Evolutionary conservation across 92 coral and sea anemone genomes (phyloP), one percentile per base, ranked within the genome.

Genomic region (Zoanthus gigantus): DNA sequence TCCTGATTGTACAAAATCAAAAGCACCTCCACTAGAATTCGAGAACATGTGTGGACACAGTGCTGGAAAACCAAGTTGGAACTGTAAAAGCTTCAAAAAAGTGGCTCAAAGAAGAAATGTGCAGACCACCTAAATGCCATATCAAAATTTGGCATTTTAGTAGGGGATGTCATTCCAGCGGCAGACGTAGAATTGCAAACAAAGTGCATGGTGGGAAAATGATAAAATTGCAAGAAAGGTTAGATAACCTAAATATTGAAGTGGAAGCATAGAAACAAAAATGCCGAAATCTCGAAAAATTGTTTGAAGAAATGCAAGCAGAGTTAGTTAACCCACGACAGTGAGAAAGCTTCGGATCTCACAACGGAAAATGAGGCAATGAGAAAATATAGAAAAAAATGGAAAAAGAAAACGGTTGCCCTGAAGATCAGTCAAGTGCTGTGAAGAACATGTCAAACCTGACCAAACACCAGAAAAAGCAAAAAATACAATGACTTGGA

Each of bases 211-310:
- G 12, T 48, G 75, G 6, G 57, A 71, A 92, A 71, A 56, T 86
- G 6, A 34, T 30, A 65, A 68, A 56, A 7, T 15, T 90, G 69
- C 75, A 85, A 46, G 83, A 86, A 60, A 52, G 90, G 13, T 28
- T 74, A 34, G 90, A 90, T 23, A 86, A 81, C 58, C 60, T 87
- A 60, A 90, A 90, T 52, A 76, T 79, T 15, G 88, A 89, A 60
- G 71, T 91, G 32, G 92, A 79, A 23, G 88, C 81, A 28, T 92
- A 92, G 92, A 92, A 76, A 50, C 48, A 4, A 77, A 75, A 89
- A 72, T 86, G 63, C 71, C 50, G 72, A 72, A 82, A 89, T 77
- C 91, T 89, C 7, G 91, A 89, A 77, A 71, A 86, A 67, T 72
- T 65, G 75, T 78, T 48, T 48, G 29, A 18, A 54, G 94, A 91